Evolutionary conservation across 2,113 vertebrate genomes (phyloP), one percentile per base, ranked within the genome.

Genomic region (Gorsachius goisagi): DNA sequence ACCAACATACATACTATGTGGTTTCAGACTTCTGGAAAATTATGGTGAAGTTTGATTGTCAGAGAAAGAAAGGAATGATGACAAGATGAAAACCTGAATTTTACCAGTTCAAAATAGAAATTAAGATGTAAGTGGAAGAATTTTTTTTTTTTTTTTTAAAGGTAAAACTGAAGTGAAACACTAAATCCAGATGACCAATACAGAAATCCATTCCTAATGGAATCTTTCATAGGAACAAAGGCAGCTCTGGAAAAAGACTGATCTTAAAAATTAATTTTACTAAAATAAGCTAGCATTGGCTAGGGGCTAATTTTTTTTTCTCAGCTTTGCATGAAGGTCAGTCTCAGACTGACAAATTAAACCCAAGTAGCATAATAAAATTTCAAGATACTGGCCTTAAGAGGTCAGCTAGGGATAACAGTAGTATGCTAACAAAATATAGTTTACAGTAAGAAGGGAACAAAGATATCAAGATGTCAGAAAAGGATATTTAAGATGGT

Each of bases 221-320:
- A 64, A 56, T 86, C 23, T 77, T 93, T 87, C 35, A 37, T 0
- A 50, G 37, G 64, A 96, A 88, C 30, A 79, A 90, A 86, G 24
- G 26, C 35, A 82, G n/a, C 60, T 83, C 56, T 55, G 30, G 50
- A 64, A 95, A 93, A 87, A 49, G 33, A 41, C 1, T 80, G 72
- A 81, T 89, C 85, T 93, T 89, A 92, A 90, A 95, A 93, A 90
- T 68, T 90, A 87, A 71, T 91, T 95, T 96, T 90, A 67, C 28
- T 90, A 73, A 90, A 91, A 75, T 64, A 87, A 87, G 12, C 24
- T 37, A 63, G 33, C 49, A 67, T 85, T 93, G 78, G 60, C 73
- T 95, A 71, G 49, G 78, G 90, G 86, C 59, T 94, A 68, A 68
- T 50, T 78, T 82, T 79, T 79, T 85, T 75, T 85, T 55, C 74